Base-by-base conservation (phyloP, 2,113 vertebrate genomes). In the Ornithorhynchus anatinus region DNA sequence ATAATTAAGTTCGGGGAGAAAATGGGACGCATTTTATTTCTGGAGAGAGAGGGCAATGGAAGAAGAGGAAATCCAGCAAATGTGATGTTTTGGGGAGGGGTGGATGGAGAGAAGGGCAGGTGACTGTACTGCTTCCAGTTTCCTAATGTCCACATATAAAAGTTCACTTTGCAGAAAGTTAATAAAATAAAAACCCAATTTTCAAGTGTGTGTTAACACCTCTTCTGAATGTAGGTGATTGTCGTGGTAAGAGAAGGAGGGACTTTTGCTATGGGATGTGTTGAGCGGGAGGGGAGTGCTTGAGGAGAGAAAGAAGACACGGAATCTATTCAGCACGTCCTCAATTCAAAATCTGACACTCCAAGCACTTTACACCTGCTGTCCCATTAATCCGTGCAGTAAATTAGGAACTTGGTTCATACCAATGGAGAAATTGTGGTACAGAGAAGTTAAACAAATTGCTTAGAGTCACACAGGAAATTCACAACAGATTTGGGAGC, bases 101-200 rank as follows among this genome's bases (percentile, higher is more conserved):
- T 62, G 23, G 22, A 75, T 60, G 65, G 73, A 84, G 85, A 78
- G 76, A 85, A 86, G 71, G 73, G 77, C 75, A 72, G 82, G 71
- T 83, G 75, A 82, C 85, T 82, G 86, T 83, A 81, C 75, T 86
- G 76, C 51, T 70, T 63, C 51, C 43, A 70, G 78, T 75, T 83
- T 57, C 58, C 74, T 77, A 79, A 0, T 1, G 60, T 69, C 82
- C 63, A 40, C 66, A 87, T 84, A 57, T 80, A 73, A 76, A 77
- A 84, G 68, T 72, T 80, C 58, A 73, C 73, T 87, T 75, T 51
- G 58, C 60, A 77, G 69, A 89, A 89, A 74, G 81, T 85, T 79
- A 84, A 71, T 86, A 87, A 84, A 86, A 83, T 71, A 60, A 29
- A 64, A 75, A 44, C 58, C 56, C 61, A 51, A 48, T 64, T 86